These are phyloP conservation scores for Struthidea cinerea DNA, from an alignment of 2,113 vertebrate species.

Conservation along the genomic window DNA sequence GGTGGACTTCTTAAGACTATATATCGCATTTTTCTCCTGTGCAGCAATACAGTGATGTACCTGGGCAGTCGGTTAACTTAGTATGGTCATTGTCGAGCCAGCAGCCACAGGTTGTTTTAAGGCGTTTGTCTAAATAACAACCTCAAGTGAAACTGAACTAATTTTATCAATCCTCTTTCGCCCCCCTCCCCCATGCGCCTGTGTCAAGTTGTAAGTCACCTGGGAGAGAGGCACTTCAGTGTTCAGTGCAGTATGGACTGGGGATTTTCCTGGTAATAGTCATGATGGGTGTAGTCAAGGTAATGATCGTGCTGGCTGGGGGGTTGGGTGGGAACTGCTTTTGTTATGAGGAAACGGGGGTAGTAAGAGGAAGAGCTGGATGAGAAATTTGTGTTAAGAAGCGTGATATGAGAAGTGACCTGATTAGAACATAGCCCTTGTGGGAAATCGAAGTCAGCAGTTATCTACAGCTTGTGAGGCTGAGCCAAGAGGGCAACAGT, in stretches of 20 bases:
- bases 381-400: background rate
- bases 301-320: background rate
- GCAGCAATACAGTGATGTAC: background rate
- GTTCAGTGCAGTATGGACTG: background rate
- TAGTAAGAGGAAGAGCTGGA: background rate
- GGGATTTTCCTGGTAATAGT: background rate
- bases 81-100: fast-evolving
- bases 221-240: background rate
- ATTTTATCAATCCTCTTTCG: background rate
- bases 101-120: background rate
- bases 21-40: fast-evolving
- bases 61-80: background rate
- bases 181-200: background rate
- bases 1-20: background rate
- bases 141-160: fast-evolving
- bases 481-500: background rate
- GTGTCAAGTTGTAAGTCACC: background rate
- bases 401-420: background rate
- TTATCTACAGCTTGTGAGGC: background rate
- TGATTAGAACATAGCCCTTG: background rate
- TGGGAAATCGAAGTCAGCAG: background rate
- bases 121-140: background rate
- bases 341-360: background rate
- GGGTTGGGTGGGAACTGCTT: background rate
- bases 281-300: background rate